Evolutionary conservation across 2,113 vertebrate genomes (phyloP).

Genomic region (Embiotoca jacksoni): DNA sequence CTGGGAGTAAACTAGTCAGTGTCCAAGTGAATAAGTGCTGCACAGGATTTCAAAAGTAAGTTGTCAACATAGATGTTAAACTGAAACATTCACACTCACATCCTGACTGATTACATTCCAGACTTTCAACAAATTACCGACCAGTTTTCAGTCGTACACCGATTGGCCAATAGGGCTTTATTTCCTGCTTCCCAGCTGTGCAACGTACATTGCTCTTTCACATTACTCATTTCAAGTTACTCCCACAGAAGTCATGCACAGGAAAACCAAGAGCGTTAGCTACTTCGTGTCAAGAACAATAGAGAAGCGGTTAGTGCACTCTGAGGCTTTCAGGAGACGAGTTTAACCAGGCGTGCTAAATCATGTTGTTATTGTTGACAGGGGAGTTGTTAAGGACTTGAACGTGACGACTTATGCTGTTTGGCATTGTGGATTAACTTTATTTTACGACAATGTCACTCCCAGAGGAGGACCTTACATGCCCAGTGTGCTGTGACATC

Average conservation of each 20-base stretch:
- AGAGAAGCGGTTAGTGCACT: conserved; percentile 2
- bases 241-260: conserved; percentile 64
- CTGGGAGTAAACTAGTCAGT: no score
- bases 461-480: conserved; percentile 79
- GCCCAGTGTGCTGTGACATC: conserved; percentile 81
- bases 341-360: neutral
- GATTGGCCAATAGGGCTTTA: conserved; percentile 62
- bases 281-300: conserved; percentile 59
- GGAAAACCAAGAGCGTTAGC: conserved; percentile 55
- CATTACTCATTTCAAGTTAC: conserved; percentile 50
- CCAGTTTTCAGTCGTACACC: conserved; percentile 20
- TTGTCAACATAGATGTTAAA: neutral
- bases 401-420: conserved; percentile 3
- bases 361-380: neutral
- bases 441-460: conserved; percentile 69
- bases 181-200: conserved; percentile 76
- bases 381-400: conserved; percentile 17
- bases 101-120: conserved; percentile 72
- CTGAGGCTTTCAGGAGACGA: conserved; percentile 3
- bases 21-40: no score
- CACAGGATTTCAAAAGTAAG: no score
- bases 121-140: conserved; percentile 30
- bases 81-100: conserved; percentile 6
- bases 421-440: conserved; percentile 37
- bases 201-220: conserved; percentile 44